Evolutionary conservation across 2,888 invertebrate genomes (phyloP), one percentile per base, ranked within the genome.

Genomic region (Stramonita haemastoma): DNA sequence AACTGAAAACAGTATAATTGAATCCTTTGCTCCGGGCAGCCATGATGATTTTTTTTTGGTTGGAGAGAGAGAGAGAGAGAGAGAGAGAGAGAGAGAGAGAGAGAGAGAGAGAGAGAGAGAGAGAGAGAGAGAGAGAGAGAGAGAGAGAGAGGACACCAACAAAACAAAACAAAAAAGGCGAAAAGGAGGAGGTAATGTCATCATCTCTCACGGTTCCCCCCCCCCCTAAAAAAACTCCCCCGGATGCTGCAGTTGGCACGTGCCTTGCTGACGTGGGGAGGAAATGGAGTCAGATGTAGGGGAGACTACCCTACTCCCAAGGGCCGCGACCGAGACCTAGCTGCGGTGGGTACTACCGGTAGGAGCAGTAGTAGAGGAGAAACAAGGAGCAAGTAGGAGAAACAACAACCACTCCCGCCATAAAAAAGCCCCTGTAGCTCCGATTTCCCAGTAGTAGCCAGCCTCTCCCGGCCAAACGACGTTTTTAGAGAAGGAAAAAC

Each of bases 1-100:
- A 84, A 84, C 70, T 60, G 88, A 88, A 83, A 88, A 83, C 83
- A 84, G 66, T 66, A 46, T 88, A 88, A 88, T 88, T 84, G n/a
- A 84, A 88, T 88, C 66, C 66, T 70, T 17, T 29, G 46, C 32
- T 83, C 57, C 66, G 17, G 57, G 83, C 83, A 29, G 66, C 11
- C 32, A 66, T 29, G 34, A 88, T n/a, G 26, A 13, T n/a, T n/a
- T 73, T 73, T 73, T 46, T 46, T 46, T 2, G 46, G 46, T 46
- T 46, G 46, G 46, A 46, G 46, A 46, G 83, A 57, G 60, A 88
- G 60, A 88, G 83, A 60, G 46, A 86, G 19, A 15, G n/a, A 46
- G 83, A 57, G 60, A 88, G 60, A 88, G 83, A 60, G 46, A 86
- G 19, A 15, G n/a, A 46, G 46, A 46, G 46, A 46, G 46, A 46